phyloP scores from a whole-genome alignment of 2,113 vertebrate species.

The Stomatorhinus ivindoensis region DNA sequence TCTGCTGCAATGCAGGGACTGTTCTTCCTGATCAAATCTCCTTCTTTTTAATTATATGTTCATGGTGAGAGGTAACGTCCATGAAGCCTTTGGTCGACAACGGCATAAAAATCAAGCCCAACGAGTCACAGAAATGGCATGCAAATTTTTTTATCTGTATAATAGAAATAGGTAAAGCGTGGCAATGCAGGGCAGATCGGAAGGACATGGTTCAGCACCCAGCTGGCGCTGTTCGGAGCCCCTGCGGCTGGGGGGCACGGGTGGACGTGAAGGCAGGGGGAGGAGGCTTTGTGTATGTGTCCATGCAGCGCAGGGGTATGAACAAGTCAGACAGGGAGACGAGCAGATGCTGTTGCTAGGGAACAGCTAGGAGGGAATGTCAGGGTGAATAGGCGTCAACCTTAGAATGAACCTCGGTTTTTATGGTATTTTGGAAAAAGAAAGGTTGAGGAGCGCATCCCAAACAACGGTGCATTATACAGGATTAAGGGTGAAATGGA shows the following conservation, averaged over 20 bases:
- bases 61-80: no score
- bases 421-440: not conserved
- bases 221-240: not conserved
- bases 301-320: constrained; percentile 20
- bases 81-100: not conserved
- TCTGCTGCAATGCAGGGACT: no score
- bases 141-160: not conserved
- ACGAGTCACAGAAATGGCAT: not conserved
- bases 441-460: not conserved
- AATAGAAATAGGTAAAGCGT: not conserved
- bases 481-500: constrained; percentile 12
- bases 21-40: no score
- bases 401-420: not conserved
- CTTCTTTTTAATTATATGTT: no score
- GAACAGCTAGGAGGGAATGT: constrained; percentile 40
- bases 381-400: not conserved
- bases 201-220: not conserved
- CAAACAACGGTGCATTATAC: not conserved
- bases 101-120: not conserved
- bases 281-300: constrained; percentile 5
- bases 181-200: not conserved
- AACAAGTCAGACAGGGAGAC: constrained; percentile 2
- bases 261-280: not conserved
- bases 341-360: constrained; percentile 57
- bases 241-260: not conserved